phyloP scores from a whole-genome alignment of 2,888 invertebrate genomes.

The Allophyes oxyacanthae region DNA sequence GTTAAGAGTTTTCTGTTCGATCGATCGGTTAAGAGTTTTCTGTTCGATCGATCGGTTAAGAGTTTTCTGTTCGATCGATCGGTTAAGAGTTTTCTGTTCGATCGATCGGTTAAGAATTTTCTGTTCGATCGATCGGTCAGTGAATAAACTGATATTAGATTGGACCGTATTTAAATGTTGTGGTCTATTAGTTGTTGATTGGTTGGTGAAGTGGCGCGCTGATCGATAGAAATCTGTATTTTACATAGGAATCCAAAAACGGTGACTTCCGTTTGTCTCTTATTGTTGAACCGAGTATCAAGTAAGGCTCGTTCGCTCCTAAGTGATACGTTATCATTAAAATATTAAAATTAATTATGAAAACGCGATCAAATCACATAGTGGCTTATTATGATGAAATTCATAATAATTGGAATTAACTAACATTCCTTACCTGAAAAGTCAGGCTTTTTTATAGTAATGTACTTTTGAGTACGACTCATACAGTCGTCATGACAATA shows the following conservation, averaged over 20 bases:
- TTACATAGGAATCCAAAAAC: too few species aligned
- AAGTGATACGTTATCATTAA: neutral
- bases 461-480: slow-evolving; percentile 18
- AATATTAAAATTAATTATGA: slow-evolving; percentile 1
- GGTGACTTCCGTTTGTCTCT: neutral
- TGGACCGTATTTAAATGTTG: neutral
- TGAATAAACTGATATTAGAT: too few species aligned
- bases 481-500: slow-evolving; percentile 19
- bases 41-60: neutral
- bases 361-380: slow-evolving; percentile 32
- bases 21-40: neutral
- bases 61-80: neutral
- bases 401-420: slow-evolving; percentile 8
- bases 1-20: slow-evolving; percentile 1
- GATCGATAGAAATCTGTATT: too few species aligned
- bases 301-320: neutral
- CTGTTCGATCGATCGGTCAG: neutral
- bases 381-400: slow-evolving; percentile 22
- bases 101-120: neutral
- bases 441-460: slow-evolving; percentile 5
- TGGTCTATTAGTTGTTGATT: neutral
- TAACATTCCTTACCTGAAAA: neutral
- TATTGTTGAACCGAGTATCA: neutral
- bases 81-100: neutral
- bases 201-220: slow-evolving; percentile 6